These are phyloP conservation scores for Meloidogyne hapla DNA, from an alignment of 1,140 invertebrate genomes.

Conservation along the genomic window DNA sequence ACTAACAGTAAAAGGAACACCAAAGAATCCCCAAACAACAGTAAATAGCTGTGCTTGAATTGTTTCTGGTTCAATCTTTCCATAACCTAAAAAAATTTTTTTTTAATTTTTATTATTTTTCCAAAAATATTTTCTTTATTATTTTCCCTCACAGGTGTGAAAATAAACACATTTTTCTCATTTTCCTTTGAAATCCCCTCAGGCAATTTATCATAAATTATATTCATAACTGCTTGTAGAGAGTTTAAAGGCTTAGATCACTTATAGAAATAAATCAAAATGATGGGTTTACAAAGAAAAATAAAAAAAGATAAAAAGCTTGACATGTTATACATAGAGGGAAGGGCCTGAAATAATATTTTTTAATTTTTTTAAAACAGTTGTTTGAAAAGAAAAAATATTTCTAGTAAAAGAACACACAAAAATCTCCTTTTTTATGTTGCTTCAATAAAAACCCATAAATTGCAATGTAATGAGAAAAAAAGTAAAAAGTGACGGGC, in stretches of 20 bases:
- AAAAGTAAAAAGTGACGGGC: neutral
- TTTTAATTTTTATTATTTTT: slow-evolving; percentile 9
- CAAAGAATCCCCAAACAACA: slow-evolving; percentile 43
- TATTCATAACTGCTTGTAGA: neutral
- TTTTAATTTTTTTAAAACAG: neutral
- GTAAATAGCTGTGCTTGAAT: slow-evolving; percentile 42
- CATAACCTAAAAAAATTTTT: slow-evolving; percentile 51
- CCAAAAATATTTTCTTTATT: neutral
- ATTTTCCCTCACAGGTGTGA: neutral
- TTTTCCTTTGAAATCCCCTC: slow-evolving; percentile 5
- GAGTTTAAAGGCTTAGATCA: neutral
- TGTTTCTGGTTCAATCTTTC: slow-evolving; percentile 48
- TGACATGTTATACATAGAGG: neutral
- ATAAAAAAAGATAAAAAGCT: neutral
- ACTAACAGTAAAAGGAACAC: slow-evolving; percentile 43
- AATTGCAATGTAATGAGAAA: neutral
- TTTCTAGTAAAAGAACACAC: neutral
- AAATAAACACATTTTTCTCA: neutral
- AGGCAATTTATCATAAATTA: slow-evolving; percentile 17
- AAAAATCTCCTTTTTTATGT: neutral
- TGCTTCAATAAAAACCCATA: neutral
- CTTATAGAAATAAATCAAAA: neutral
- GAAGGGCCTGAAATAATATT: neutral
- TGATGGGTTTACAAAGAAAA: neutral
- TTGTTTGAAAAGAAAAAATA: neutral